A percentile compares a stretch with the other conserved stretches of the same genome.
Evolutionary conservation across 2,888 invertebrate species (phyloP).

Genomic region (Callosobruchus maculatus): DNA sequence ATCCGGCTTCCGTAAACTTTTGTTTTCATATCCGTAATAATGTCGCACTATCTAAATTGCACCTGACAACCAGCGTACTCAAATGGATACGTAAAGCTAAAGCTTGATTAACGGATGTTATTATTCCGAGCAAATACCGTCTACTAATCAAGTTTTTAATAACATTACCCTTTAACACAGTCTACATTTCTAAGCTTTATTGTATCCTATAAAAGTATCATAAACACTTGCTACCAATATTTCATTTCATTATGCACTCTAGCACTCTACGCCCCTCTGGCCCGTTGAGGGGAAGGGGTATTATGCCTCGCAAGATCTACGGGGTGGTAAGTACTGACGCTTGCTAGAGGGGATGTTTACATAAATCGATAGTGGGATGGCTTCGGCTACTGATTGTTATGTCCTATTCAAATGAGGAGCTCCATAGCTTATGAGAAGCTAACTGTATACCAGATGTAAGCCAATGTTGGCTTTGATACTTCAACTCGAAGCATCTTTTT

Average conservation of each 20-base stretch:
- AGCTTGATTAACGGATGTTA: background rate
- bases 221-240: background rate
- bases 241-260: background rate
- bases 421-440: no score
- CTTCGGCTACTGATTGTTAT: background rate
- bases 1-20: background rate
- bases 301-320: background rate
- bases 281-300: no score
- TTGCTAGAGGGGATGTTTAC: background rate
- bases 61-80: background rate
- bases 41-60: background rate
- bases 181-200: background rate
- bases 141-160: background rate
- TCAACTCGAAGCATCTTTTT: no score
- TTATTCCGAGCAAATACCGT: background rate
- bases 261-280: background rate
- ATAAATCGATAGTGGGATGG: background rate
- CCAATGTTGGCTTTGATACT: no score
- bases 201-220: background rate
- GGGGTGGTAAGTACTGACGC: background rate
- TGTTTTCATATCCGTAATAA: background rate
- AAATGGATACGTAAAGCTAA: background rate
- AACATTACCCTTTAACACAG: background rate
- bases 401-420: no score
- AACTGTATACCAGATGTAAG: no score